Base-by-base conservation (phyloP, 2,888 invertebrate genomes). In the Diarsia rubi region DNA sequence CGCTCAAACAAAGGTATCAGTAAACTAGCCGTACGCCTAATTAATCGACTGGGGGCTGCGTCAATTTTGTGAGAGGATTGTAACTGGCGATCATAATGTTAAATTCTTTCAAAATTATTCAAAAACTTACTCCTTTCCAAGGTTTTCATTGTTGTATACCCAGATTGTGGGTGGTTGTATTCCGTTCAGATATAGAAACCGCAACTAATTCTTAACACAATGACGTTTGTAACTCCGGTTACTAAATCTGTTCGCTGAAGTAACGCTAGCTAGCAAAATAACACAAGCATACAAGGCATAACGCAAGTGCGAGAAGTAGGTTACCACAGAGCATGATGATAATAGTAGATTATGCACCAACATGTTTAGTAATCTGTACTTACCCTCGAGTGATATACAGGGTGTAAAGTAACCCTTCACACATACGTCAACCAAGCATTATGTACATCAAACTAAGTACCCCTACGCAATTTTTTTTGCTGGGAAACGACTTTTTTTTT, bases 1-100 rank as follows among this genome's bases (percentile, higher is more conserved):
- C n/a, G 64, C 14, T 57, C 73, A 77, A 84, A 85, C 87, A 85
- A 69, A 71, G 72, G 64, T 60, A 84, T 67, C 64, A 70, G 80
- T 69, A 76, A 76, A 82, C 83, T 82, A 73, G 49, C 81, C 63
- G 70, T 37, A 60, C 69, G 45, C 59, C 75, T 84, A 86, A 86
- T 84, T 84, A 81, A 84, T 84, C 49, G 68, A 83, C 52, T 75
- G 44, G 71, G 64, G 12, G 52, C 59, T 62, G 45, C 60, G 45
- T 49, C 64, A 75, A 64, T 73, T 68, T 73, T 60, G 69, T 59
- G 47, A 42, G 21, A 21, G 19, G 11, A 42, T 63, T 75, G 12
- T 24, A 71, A 37, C 44, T 65, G 21, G 21, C 5, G 47, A 81
- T 27, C 42, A 49, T 31, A 49, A 24, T 37, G n/a, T n/a, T n/a